Percentiles rank a stretch among this genome's conserved stretches.
phyloP scores from a whole-genome alignment of 2,888 invertebrate genomes.

The Matsumyia berberina region DNA sequence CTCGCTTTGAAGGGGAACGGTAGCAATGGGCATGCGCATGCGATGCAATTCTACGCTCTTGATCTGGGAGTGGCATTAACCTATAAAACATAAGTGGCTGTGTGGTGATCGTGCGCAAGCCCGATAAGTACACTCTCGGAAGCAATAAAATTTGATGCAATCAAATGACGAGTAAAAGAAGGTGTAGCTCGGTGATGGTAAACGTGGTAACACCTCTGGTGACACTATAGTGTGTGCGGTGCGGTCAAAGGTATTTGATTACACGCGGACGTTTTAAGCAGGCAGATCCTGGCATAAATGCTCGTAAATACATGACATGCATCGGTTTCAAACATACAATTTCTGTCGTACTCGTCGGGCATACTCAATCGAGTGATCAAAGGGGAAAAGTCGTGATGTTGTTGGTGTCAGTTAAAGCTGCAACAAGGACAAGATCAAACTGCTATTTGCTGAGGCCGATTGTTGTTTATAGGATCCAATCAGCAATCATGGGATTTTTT shows the following conservation, averaged over 20 bases:
- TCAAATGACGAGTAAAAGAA: neutral
- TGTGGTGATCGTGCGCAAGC: neutral
- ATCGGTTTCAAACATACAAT: neutral
- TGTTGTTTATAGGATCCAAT: no score
- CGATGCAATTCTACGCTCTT: neutral
- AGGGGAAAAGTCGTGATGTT: no score
- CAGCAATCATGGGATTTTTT: no score
- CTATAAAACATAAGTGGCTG: neutral
- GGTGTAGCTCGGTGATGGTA: neutral
- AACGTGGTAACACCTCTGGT: neutral
- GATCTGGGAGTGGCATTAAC: conserved; percentile 3
- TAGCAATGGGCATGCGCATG: neutral
- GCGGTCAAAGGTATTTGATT: conserved; percentile 11
- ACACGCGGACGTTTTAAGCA: neutral
- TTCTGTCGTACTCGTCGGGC: neutral
- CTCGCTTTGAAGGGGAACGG: conserved; percentile 32
- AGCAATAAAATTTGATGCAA: conserved; percentile 12
- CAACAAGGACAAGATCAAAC: no score
- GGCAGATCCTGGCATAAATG: conserved; percentile 8
- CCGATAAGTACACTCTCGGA: neutral
- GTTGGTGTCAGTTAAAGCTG: no score
- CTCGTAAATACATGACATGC: conserved; percentile 1
- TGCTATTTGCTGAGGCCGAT: no score
- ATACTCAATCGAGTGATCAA: neutral
- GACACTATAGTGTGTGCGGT: neutral